Percentiles rank a stretch among this genome's conserved stretches.
Evolutionary conservation across 2,888 invertebrate genomes (phyloP).

Genomic region (Ypsolopha scabrella): DNA sequence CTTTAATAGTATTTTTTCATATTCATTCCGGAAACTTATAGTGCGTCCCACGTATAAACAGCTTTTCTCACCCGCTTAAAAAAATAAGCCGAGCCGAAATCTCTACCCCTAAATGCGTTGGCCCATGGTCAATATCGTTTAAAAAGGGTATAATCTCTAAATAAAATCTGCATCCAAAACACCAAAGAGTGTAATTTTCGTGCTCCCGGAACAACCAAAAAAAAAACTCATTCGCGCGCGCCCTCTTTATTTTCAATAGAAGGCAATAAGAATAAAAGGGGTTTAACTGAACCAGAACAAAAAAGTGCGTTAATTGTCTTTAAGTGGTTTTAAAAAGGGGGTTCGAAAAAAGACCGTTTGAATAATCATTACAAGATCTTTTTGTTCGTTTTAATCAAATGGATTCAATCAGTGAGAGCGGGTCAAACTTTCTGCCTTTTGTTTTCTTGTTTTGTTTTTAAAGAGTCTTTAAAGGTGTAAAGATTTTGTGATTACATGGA

Average conservation of each 20-base stretch:
- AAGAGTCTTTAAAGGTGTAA: neutral
- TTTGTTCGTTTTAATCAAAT: conserved; percentile 25
- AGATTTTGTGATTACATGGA: neutral
- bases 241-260: neutral
- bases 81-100: no score
- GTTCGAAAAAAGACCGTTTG: conserved; percentile 21
- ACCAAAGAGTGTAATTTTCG: neutral
- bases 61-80: no score
- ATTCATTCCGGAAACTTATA: no score
- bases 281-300: conserved; percentile 18
- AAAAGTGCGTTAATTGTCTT: conserved; percentile 41
- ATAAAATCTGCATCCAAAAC: neutral
- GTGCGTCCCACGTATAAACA: no score
- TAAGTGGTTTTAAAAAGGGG: conserved; percentile 38
- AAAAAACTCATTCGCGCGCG: neutral
- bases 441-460: neutral
- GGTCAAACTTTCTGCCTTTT: neutral
- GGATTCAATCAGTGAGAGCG: neutral
- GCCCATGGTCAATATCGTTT: no score
- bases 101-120: no score
- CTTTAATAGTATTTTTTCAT: no score
- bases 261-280: conserved; percentile 11
- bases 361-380: conserved; percentile 22
- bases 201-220: neutral
- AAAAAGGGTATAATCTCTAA: no score